phyloP scores from a whole-genome alignment of 2,888 invertebrate species.

The Drosophila kambysellisi region DNA sequence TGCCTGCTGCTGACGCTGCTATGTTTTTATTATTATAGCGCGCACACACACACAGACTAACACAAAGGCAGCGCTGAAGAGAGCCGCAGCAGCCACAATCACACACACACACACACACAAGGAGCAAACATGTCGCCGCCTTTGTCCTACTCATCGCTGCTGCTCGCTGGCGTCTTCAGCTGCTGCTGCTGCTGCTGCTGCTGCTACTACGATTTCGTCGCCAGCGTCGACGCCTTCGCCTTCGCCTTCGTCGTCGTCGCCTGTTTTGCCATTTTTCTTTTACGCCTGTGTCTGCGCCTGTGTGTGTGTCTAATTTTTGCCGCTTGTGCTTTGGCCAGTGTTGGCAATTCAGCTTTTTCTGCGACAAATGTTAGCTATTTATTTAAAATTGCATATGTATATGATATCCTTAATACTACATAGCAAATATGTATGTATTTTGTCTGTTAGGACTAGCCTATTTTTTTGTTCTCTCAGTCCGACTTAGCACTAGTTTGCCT shows the following conservation, averaged over 20 bases:
- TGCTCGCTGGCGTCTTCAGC: constrained; percentile 42
- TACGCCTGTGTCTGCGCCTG: constrained; percentile 38
- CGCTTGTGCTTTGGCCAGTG: constrained; percentile 65
- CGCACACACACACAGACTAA: constrained; percentile 40
- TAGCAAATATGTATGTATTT: neutral
- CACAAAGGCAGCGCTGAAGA: constrained; percentile 30
- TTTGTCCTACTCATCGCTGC: constrained; percentile 47
- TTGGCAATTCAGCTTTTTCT: constrained; percentile 1
- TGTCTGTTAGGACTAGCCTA: neutral
- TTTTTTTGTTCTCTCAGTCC: neutral
- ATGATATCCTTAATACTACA: neutral
- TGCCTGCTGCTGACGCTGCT: constrained; percentile 60
- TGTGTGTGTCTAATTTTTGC: constrained; percentile 45
- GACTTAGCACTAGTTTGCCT: neutral
- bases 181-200: constrained; percentile 37
- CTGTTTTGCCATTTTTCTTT: constrained; percentile 68
- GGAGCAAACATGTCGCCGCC: constrained; percentile 56
- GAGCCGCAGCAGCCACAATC: constrained; percentile 52
- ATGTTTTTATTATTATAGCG: constrained; percentile 76
- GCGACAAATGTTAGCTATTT: neutral
- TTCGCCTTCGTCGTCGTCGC: constrained; percentile 13
- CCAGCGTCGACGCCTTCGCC: constrained; percentile 19
- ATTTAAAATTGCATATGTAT: neutral
- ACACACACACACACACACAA: constrained; percentile 28
- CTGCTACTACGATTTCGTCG: constrained; percentile 25